phyloP scores from a whole-genome alignment of 1,140 invertebrate genomes.

The Capitella teleta region DNA sequence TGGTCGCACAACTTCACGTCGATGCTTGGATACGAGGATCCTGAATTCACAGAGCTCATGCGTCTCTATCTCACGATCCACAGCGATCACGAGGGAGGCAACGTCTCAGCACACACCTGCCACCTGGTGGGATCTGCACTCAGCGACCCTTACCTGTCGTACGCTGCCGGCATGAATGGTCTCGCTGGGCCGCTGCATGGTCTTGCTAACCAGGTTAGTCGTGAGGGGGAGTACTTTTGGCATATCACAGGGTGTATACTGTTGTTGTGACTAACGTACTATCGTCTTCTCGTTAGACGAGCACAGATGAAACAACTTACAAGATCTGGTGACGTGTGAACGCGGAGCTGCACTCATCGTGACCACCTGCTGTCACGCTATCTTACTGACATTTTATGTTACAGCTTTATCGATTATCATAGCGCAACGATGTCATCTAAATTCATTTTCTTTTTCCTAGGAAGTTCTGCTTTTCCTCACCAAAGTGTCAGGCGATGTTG shows the following conservation, averaged over 20 bases:
- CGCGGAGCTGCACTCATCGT: too few species aligned
- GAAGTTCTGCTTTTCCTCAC: conserved; percentile 42
- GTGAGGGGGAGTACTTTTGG: too few species aligned
- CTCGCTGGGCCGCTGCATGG: conserved; percentile 91
- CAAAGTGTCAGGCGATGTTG: conserved; percentile 56
- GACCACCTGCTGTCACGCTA: too few species aligned
- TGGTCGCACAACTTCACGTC: conserved; percentile 87
- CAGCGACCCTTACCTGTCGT: conserved; percentile 87
- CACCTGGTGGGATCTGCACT: conserved; percentile 90
- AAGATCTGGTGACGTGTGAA: too few species aligned
- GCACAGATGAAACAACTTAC: too few species aligned
- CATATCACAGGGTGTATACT: too few species aligned
- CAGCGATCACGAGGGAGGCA: conserved; percentile 88
- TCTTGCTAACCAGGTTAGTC: conserved; percentile 71
- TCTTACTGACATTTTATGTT: too few species aligned
- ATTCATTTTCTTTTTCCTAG: too few species aligned
- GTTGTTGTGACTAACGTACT: too few species aligned
- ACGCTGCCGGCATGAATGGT: conserved; percentile 87
- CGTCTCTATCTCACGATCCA: conserved; percentile 92
- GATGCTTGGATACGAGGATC: conserved; percentile 84
- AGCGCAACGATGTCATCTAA: too few species aligned
- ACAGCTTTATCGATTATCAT: too few species aligned
- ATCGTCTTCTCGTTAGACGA: too few species aligned
- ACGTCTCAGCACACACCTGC: conserved; percentile 83
- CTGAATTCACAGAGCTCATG: conserved; percentile 82